Evolutionary conservation across 2,797 vertebrate genomes (phyloP), one percentile per base, ranked within the genome.

Genomic region (Agapornis canus): DNA sequence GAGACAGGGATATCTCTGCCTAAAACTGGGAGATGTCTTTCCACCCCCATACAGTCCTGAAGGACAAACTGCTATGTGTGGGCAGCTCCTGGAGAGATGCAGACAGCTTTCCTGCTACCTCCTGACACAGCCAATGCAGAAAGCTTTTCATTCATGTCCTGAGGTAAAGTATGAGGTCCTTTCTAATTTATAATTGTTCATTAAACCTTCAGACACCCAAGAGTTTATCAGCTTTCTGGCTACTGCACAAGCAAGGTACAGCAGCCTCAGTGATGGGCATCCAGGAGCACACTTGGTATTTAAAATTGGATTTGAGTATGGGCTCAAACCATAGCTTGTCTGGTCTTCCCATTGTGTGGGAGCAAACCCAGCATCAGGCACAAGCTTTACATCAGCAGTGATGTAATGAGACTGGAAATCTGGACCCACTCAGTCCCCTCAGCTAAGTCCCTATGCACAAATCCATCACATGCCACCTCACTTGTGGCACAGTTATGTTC

Each of bases 51-150:
- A 47, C 11, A 54, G 39, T 42, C 75, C 95, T 95, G 64, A 73
- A 91, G 92, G 80, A 63, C 43, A 82, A 69, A 11, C 21, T 94
- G 61, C 25, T 29, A 27, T 15, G 70, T 78, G 86, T 86, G 82
- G 86, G 92, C 79, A 90, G 86, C 66, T 93, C 78, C 75, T 42
- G 52, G 48, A 78, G 73, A 95, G 76, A 78, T 42, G 76, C 71
- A 93, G 63, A 23, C 68, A 79, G 47, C 20, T 84, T 64, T 66
- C 39, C 83, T 76, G 48, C 42, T 71, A 8, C 45, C 65, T 68
- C 10, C 59, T 25, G 4, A 39, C 72, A 71, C 47, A 37, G 31
- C n/a, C 65, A 57, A 29, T 9, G 54, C 31, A 56, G 40, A 82
- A 80, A 86, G 86, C 48, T 64, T 52, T 56, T 25, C 60, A 27